These are phyloP conservation scores for Girardinus metallicus DNA, from an alignment of 2,797 vertebrate genomes.

Conservation along the genomic window DNA sequence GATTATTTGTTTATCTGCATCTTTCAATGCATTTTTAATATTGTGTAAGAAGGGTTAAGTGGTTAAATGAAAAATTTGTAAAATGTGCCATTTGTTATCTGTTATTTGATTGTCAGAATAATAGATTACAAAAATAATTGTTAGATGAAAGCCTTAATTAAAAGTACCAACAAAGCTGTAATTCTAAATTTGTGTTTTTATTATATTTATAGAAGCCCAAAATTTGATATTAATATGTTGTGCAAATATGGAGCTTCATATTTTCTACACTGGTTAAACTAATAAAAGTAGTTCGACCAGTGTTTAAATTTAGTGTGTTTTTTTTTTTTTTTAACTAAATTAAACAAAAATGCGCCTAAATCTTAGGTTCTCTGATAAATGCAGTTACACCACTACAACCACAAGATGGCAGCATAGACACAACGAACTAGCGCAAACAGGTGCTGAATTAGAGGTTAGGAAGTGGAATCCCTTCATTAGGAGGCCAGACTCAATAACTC, in stretches of 20 bases:
- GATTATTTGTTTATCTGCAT: no score
- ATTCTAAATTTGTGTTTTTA: not conserved
- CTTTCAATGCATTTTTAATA: no score
- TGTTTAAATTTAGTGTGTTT: no score
- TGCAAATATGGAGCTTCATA: not conserved
- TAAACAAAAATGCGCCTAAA: not conserved
- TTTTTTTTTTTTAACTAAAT: not conserved
- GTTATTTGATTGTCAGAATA: no score
- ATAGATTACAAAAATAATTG: no score
- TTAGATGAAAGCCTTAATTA: not conserved
- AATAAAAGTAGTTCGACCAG: not conserved
- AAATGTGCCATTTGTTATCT: no score
- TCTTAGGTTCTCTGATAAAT: not conserved
- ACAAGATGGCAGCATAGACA: slow-evolving; percentile 34
- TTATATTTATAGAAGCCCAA: not conserved
- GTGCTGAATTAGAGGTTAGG: slow-evolving; percentile 4
- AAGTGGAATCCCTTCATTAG: slow-evolving; percentile 11
- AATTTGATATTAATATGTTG: not conserved
- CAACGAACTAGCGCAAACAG: not conserved
- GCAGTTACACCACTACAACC: not conserved
- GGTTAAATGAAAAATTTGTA: no score
- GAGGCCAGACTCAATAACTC: slow-evolving; percentile 4
- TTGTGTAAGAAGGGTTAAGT: no score
- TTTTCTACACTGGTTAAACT: not conserved
- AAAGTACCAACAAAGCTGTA: not conserved